These are phyloP conservation scores for Orcinus orca DNA, from an alignment of 2,113 vertebrate genomes.

Conservation along the genomic window DNA sequence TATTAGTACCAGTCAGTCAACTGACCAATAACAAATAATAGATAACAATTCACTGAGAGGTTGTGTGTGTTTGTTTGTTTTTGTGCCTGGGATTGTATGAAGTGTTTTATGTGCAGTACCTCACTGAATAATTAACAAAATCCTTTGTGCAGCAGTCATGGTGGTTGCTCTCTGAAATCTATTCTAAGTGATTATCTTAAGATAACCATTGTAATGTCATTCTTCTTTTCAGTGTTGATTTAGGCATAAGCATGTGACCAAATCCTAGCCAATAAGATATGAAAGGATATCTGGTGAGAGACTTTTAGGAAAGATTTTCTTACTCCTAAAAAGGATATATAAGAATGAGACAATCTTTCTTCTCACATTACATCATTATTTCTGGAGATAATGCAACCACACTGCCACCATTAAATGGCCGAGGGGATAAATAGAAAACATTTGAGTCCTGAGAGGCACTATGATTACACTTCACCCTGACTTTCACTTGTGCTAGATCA, in stretches of 20 bases:
- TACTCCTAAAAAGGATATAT: background rate
- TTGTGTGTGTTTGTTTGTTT: background rate
- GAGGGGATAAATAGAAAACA: accelerated
- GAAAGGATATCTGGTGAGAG: background rate
- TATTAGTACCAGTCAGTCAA: background rate
- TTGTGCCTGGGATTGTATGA: background rate
- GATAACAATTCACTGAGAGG: background rate
- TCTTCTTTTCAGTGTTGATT: background rate
- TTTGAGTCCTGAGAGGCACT: background rate
- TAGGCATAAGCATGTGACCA: background rate
- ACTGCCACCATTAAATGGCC: background rate
- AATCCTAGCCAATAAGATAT: slow-evolving; percentile 1
- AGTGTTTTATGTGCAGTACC: background rate
- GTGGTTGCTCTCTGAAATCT: background rate
- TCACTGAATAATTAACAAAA: background rate
- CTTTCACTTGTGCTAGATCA: background rate
- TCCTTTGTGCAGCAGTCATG: accelerated
- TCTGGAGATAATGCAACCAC: background rate
- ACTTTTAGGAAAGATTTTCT: background rate
- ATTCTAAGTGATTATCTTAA: background rate
- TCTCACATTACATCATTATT: background rate
- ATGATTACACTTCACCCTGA: background rate
- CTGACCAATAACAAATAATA: background rate
- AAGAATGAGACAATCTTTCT: background rate
- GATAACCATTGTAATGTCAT: background rate